phyloP scores from a whole-genome alignment of 2,113 vertebrate species.

The Cyanoderma ruficeps region DNA sequence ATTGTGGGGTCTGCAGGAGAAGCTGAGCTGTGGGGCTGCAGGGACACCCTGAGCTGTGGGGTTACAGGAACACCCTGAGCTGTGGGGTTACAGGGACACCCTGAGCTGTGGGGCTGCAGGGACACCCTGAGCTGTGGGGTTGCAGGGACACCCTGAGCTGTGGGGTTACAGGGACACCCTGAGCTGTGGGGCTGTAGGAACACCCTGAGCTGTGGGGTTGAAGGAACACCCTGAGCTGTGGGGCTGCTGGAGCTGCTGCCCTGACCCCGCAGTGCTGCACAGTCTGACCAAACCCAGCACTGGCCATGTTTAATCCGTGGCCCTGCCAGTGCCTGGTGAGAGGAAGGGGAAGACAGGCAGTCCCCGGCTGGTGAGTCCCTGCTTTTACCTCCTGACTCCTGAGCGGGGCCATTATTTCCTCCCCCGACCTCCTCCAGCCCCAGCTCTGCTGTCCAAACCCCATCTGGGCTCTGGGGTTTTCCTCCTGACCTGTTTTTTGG shows the following conservation, averaged over 20 bases:
- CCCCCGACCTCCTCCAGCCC: background rate
- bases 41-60: background rate
- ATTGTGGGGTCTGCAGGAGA: background rate
- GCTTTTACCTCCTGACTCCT: too few relatives aligned
- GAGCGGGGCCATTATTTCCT: too few relatives aligned
- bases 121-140: too few relatives aligned
- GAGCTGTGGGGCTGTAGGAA: background rate
- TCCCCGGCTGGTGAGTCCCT: background rate
- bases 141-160: too few relatives aligned
- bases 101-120: too few relatives aligned
- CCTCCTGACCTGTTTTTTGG: background rate
- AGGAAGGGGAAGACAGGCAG: too few relatives aligned
- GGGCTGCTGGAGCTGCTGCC: background rate
- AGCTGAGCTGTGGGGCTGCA: too few relatives aligned
- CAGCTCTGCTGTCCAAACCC: background rate
- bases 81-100: too few relatives aligned
- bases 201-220: background rate
- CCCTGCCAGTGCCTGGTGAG: background rate
- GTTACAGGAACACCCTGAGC: too few relatives aligned
- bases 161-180: background rate
- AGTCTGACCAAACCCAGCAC: background rate
- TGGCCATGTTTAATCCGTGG: fast-evolving
- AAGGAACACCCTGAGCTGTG: background rate
- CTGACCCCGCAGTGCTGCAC: background rate
- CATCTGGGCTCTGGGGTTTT: background rate